Evolutionary conservation across 1,140 invertebrate genomes (phyloP).

Genomic region (Lordiphosa mommai): DNA sequence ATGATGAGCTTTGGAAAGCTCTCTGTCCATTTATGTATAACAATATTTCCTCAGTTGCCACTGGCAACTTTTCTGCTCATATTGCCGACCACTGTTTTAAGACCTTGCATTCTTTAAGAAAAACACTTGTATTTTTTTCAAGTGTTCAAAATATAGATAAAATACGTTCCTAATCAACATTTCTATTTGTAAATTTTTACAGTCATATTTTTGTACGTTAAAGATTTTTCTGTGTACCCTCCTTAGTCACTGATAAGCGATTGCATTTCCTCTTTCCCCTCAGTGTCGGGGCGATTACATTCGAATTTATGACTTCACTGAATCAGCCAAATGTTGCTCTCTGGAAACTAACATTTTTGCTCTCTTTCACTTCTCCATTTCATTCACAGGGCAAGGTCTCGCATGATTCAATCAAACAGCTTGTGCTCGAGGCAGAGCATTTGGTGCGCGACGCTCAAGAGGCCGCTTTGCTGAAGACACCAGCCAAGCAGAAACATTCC

Average conservation of each 20-base stretch:
- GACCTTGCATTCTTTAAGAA: too few species aligned
- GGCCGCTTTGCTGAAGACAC: constrained; percentile 68
- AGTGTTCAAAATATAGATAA: too few species aligned
- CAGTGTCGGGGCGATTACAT: constrained; percentile 3
- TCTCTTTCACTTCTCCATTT: constrained; percentile 6
- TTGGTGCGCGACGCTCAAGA: constrained; percentile 78
- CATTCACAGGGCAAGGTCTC: constrained; percentile 68
- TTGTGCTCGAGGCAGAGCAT: constrained; percentile 78
- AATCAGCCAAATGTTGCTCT: constrained; percentile 26
- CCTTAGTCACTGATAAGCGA: constrained; percentile 17
- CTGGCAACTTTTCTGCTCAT: too few species aligned
- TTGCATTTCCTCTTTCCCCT: constrained; percentile 4
- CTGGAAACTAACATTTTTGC: constrained; percentile 10
- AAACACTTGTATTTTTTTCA: too few species aligned
- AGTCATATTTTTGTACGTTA: too few species aligned
- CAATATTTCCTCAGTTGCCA: too few species aligned
- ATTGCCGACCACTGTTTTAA: too few species aligned
- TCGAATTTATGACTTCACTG: constrained; percentile 23
- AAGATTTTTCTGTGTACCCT: neutral
- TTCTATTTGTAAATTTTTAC: too few species aligned
- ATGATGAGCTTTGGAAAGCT: too few species aligned
- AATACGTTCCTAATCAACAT: too few species aligned
- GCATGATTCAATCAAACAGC: constrained; percentile 79
- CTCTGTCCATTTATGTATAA: too few species aligned
- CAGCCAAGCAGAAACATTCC: constrained; percentile 78